Base-by-base conservation (phyloP, 2,888 invertebrate genomes). In the Pammene fasciana region DNA sequence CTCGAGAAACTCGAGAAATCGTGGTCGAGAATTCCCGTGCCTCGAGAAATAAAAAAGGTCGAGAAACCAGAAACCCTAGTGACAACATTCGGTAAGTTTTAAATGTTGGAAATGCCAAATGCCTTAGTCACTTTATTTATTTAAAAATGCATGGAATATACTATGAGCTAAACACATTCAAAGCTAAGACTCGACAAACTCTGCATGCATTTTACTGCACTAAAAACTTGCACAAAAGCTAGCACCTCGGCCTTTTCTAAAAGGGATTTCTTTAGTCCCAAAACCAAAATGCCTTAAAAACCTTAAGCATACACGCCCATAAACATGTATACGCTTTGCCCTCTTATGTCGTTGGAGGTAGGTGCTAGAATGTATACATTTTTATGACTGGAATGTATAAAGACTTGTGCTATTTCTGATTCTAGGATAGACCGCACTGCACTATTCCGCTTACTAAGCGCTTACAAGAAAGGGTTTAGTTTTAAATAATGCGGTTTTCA, bases 161-260 rank as follows among this genome's bases (percentile, higher is more conserved):
- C 26, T 26, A 26, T 26, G n/a, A 43, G 13, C 13, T 43, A 18
- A 57, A 43, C 57, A 48, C 48, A 48, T 60, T 60, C n/a, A 14
- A 46, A 61, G 61, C 38, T 18, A 38, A 48, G 54, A 34, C 43
- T 34, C 36, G 45, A 46, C 55, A 55, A 55, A 41, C 38, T 41
- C 41, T 56, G 55, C 60, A 60, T 48, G 60, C 46, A 48, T 60
- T 66, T 66, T 34, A 62, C 48, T 62, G 38, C 60, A 61, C 60
- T 61, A 62, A 67, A 67, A 67, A 67, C 41, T 46, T 61, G 46
- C 60, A 67, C 60, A 67, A 61, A 67, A 55, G 67, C 61, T 67
- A 67, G 56, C 67, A 67, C 67, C 60, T 67, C 67, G 55, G 55
- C 67, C 55, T 67, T 67, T 62, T 62, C 55, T 55, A 67, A 62